These are phyloP conservation scores for Nebria ingens DNA, from an alignment of 1,140 invertebrate genomes.

Conservation along the genomic window DNA sequence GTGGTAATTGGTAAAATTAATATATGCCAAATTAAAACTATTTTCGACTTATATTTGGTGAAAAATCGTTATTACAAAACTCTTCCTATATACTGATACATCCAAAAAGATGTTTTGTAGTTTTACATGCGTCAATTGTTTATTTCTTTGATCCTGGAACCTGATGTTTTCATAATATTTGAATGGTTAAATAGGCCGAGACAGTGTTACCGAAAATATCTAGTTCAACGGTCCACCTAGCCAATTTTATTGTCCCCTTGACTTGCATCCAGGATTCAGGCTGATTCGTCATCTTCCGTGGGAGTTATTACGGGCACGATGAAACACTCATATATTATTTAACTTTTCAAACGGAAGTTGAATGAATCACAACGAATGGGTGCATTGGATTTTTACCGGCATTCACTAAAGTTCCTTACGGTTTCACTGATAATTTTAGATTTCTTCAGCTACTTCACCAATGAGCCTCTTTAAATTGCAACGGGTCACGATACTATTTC, in stretches of 20 bases:
- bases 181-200: background rate
- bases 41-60: too few species aligned
- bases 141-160: too few species aligned
- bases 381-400: too few species aligned
- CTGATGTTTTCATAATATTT: background rate
- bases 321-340: background rate
- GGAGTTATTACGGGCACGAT: background rate
- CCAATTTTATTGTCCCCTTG: background rate
- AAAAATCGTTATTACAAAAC: too few species aligned
- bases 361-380: background rate
- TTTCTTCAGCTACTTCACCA: too few species aligned
- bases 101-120: too few species aligned
- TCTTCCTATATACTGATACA: background rate
- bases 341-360: background rate
- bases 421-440: too few species aligned
- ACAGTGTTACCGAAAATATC: background rate
- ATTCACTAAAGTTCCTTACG: too few species aligned
- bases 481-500: too few species aligned
- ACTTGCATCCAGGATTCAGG: background rate
- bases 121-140: background rate
- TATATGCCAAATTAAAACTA: too few species aligned
- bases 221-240: background rate
- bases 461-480: too few species aligned
- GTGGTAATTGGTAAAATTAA: too few species aligned
- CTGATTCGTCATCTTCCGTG: background rate